phyloP scores from a whole-genome alignment of 2,797 vertebrate species.

The Eospalax fontanierii region DNA sequence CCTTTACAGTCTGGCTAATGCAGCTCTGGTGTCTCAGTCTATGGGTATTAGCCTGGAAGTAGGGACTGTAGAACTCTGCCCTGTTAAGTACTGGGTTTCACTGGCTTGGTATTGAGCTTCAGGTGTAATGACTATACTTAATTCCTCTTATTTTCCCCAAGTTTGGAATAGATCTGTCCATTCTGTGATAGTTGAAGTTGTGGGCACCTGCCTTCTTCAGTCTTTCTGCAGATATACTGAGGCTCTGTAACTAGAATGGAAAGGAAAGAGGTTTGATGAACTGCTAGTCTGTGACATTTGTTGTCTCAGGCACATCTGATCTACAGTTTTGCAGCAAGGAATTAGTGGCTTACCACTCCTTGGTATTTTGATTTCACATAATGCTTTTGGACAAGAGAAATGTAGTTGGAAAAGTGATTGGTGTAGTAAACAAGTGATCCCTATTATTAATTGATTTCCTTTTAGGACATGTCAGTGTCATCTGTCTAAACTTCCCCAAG shows the following conservation, averaged over 20 bases:
- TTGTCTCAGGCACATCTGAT: conserved; percentile 47
- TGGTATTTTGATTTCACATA: conserved; percentile 48
- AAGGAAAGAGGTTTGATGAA: conserved; percentile 4
- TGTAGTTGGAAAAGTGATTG: conserved; percentile 6
- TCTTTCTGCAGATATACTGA: not conserved
- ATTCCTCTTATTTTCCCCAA: not conserved
- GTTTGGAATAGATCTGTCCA: not conserved
- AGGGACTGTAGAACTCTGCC: not conserved
- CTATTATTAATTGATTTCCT: conserved; percentile 52
- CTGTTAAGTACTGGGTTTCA: not conserved
- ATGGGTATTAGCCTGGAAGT: not conserved
- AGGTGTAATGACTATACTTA: not conserved
- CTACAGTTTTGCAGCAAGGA: not conserved
- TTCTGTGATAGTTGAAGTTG: not conserved
- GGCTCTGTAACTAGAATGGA: conserved; percentile 3
- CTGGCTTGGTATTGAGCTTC: not conserved
- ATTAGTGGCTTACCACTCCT: conserved; percentile 8
- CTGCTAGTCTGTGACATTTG: not conserved
- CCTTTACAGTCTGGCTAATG: not conserved
- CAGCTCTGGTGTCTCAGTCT: not conserved
- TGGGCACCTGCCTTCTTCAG: not conserved
- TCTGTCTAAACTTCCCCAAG: conserved; percentile 43
- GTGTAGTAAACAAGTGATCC: not conserved
- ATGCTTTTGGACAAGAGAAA: conserved; percentile 29
- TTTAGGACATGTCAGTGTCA: conserved; percentile 56